These are phyloP conservation scores for Prinia subflava DNA, from an alignment of 2,113 vertebrate species.

Conservation along the genomic window DNA sequence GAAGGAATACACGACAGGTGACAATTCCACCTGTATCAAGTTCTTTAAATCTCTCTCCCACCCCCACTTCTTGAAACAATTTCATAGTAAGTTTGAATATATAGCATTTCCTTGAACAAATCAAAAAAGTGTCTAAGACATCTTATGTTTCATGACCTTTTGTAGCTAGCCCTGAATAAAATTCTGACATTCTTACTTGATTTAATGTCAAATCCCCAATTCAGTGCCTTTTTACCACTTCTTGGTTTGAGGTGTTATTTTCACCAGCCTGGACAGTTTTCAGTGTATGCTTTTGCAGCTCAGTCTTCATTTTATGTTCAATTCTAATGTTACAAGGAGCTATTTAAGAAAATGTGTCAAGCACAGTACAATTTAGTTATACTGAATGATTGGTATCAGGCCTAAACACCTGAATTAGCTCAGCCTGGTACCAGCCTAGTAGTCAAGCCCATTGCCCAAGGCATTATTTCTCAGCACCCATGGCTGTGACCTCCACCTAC, in stretches of 20 bases:
- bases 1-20: background rate
- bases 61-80: background rate
- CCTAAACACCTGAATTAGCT: background rate
- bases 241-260: background rate
- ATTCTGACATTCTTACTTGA: background rate
- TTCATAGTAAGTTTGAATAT: background rate
- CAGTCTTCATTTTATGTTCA: background rate
- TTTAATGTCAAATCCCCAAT: background rate
- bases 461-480: background rate
- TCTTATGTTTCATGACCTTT: background rate
- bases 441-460: background rate
- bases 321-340: background rate
- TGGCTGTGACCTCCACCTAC: background rate
- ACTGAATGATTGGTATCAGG: background rate
- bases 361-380: background rate
- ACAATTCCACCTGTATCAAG: background rate
- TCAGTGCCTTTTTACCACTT: background rate
- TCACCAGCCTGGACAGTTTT: background rate
- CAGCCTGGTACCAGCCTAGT: background rate
- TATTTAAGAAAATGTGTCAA: background rate
- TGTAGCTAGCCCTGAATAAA: background rate
- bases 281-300: background rate
- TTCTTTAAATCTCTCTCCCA: background rate
- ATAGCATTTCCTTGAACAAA: background rate
- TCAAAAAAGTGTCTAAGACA: background rate